Evolutionary conservation across 92 coral and sea anemone genomes (phyloP), one percentile per base, ranked within the genome.

Genomic region (Phenganax marumi): DNA sequence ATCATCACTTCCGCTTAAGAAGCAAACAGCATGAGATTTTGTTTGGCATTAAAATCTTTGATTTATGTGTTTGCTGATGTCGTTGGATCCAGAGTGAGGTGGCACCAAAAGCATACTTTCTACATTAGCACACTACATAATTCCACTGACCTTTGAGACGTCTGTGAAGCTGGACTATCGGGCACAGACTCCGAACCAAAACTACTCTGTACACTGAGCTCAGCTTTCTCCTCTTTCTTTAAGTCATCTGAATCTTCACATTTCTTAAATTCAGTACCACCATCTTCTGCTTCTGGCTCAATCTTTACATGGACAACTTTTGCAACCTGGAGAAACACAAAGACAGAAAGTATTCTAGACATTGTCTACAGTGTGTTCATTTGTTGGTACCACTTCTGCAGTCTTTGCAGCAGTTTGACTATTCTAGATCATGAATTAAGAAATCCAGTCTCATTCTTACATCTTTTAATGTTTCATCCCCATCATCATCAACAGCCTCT

Each of bases 161-260:
- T 83, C 71, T 94, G 98, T 8, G 98, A 95, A 12, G 97, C 93
- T 8, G 98, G 98, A 75, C 98, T 95, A 23, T 93, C 93, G 8
- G 98, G 98, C 0, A 95, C 91, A n/a, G 98, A 95, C 77, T 95
- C 98, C 3, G 96, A 88, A 71, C 98, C 97, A n/a, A 89, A 85
- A 50, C 92, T 79, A 53, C 97, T 90, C 19, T 78, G 83, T 61
- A 78, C 73, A 78, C 83, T 78, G 19, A 68, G 83, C 9, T 78
- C 83, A 19, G 83, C 46, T 62, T 62, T 78, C 19, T 78, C 83
- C 43, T 78, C 83, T 21, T 63, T 78, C 68, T 78, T 78, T 47
- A 78, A 78, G 14, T 78, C 83, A 39, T 78, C 77, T 19, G 56
- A 25, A 48, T 72, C 72, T 57, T 78, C 83, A 78, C 55, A 57